Conservation (phyloP, 2,888 invertebrate genomes). For the Protodeltote pygarga region DNA sequence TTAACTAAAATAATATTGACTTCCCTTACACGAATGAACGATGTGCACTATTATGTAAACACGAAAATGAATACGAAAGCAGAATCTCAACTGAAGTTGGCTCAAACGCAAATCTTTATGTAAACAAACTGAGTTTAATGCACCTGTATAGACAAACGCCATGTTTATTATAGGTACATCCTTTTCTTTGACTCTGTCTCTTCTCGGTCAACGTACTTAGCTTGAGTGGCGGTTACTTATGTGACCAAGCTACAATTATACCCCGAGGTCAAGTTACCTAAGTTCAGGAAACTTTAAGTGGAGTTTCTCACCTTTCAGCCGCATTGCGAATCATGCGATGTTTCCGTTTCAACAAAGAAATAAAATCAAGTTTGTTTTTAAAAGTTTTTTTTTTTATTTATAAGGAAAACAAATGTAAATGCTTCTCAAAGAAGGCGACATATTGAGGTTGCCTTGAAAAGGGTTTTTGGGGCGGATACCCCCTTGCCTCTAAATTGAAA, state of each 20-base stretch:
- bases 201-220: slow-evolving; percentile 36
- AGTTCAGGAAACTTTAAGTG: slow-evolving; percentile 22
- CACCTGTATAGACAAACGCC: slow-evolving; percentile 11
- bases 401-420: slow-evolving; percentile 37
- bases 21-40: neutral
- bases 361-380: slow-evolving; percentile 17
- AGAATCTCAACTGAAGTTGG: slow-evolving; percentile 20
- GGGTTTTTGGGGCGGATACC: slow-evolving; percentile 33
- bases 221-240: slow-evolving; percentile 33
- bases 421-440: slow-evolving; percentile 42
- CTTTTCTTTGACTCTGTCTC: slow-evolving; percentile 5
- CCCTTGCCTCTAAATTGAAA: slow-evolving; percentile 38
- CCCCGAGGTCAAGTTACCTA: slow-evolving; percentile 30
- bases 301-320: slow-evolving; percentile 21
- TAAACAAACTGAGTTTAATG: slow-evolving; percentile 12
- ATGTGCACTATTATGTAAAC: slow-evolving; percentile 12
- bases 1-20: slow-evolving; percentile 3
- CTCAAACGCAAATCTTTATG: slow-evolving; percentile 28
- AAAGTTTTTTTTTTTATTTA: slow-evolving; percentile 38
- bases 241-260: slow-evolving; percentile 27
- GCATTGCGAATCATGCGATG: slow-evolving; percentile 30
- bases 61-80: slow-evolving; percentile 29
- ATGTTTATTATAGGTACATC: slow-evolving; percentile 26
- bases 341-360: slow-evolving; percentile 30
- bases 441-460: slow-evolving; percentile 44